phyloP scores from a whole-genome alignment of 2,113 vertebrate species.

The Hypocryptadius cinnamomeus region DNA sequence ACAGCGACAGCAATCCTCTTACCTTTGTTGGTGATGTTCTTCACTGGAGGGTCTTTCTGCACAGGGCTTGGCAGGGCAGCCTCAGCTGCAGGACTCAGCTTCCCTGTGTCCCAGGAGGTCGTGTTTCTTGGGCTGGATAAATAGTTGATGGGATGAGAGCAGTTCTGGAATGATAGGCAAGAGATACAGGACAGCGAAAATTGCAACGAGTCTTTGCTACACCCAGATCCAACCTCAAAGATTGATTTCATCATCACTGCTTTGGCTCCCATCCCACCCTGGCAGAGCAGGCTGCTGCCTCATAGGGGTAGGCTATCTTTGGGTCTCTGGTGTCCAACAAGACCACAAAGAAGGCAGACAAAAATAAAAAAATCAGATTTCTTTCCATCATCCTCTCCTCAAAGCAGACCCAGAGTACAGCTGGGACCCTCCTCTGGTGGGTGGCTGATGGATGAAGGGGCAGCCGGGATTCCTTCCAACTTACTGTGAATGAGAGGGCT shows the following conservation, averaged over 20 bases:
- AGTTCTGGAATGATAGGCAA: slow-evolving; percentile 69
- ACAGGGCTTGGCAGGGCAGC: slow-evolving; percentile 56
- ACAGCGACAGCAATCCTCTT: neutral
- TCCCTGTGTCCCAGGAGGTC: slow-evolving; percentile 69
- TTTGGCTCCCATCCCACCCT: neutral
- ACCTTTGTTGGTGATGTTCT: slow-evolving; percentile 52
- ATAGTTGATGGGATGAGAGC: slow-evolving; percentile 77
- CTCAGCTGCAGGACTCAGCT: slow-evolving; percentile 61
- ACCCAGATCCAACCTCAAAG: neutral
- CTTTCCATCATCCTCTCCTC: neutral
- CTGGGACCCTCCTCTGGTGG: neutral
- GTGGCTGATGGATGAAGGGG: neutral
- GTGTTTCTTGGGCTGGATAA: slow-evolving; percentile 72
- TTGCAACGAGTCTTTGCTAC: neutral
- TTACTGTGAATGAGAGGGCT: slow-evolving; percentile 79
- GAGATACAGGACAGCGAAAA: neutral
- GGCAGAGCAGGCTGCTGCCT: neutral
- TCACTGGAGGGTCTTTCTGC: slow-evolving; percentile 39
- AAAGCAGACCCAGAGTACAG: neutral
- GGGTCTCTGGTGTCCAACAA: neutral
- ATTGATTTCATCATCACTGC: neutral
- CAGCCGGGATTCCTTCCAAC: neutral
- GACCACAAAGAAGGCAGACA: neutral
- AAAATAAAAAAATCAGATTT: neutral
- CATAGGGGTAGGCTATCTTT: neutral